These are phyloP conservation scores for Neodontobutis hainanensis DNA, from an alignment of 2,113 vertebrate genomes.

Conservation along the genomic window DNA sequence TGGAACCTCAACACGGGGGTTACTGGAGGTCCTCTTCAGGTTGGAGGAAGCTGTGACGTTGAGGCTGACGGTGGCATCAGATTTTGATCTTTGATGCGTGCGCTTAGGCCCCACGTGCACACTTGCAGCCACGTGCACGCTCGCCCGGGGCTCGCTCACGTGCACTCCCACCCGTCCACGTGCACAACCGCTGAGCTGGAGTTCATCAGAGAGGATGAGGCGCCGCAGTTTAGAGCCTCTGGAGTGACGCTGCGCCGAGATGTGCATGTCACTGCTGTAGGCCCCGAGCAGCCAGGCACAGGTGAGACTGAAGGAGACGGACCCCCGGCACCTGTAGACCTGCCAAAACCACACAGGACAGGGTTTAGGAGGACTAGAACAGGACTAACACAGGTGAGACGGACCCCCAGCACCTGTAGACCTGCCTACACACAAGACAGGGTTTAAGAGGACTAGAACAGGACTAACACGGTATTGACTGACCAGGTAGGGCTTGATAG, in stretches of 20 bases:
- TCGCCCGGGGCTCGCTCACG: background rate
- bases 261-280: conserved; percentile 97
- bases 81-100: conserved; percentile 97
- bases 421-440: no score
- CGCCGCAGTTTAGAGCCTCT: conserved; percentile 91
- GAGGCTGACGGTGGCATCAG: conserved; percentile 90
- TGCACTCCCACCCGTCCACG: conserved; percentile 55
- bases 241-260: conserved; percentile 94
- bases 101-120: conserved; percentile 72
- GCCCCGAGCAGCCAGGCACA: conserved; percentile 93
- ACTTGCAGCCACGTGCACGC: background rate
- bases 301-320: conserved; percentile 91
- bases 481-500: conserved; percentile 95
- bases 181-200: conserved; percentile 82
- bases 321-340: conserved; percentile 95
- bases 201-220: conserved; percentile 93
- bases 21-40: conserved; percentile 95
- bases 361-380: background rate
- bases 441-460: no score
- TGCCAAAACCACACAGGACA: conserved; percentile 19
- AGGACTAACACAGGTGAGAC: no score
- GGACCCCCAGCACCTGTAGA: no score
- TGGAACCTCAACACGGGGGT: conserved; percentile 82
- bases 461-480: conserved; percentile 3
- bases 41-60: conserved; percentile 87